Percentiles rank a stretch among this genome's conserved stretches.
phyloP scores from a whole-genome alignment of 2,797 vertebrate genomes.

The Danio jaintianensis region DNA sequence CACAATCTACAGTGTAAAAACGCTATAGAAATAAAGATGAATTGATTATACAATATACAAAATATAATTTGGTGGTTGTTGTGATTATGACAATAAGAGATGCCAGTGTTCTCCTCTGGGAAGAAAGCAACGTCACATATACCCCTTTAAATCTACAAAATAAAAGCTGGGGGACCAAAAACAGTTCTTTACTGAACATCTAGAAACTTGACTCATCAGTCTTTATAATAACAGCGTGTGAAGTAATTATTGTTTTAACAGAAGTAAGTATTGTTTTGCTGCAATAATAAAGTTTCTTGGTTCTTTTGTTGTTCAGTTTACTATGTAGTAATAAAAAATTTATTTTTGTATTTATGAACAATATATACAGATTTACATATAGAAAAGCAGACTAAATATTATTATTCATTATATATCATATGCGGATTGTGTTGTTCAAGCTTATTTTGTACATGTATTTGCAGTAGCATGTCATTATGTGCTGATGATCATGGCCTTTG shows the following conservation, averaged over 20 bases:
- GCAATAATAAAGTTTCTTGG: not conserved
- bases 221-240: not conserved
- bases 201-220: not conserved
- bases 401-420: slow-evolving; percentile 78
- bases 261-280: not conserved
- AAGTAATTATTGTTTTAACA: not conserved
- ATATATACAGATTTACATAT: not conserved
- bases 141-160: not conserved
- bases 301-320: not conserved
- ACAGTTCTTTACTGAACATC: not conserved
- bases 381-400: not conserved
- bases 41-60: no score
- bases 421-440: slow-evolving; percentile 60
- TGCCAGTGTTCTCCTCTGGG: not conserved
- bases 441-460: slow-evolving; percentile 58
- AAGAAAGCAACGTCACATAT: not conserved
- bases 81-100: no score
- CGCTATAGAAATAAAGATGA: no score
- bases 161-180: slow-evolving; percentile 18
- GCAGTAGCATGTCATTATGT: slow-evolving; percentile 74
- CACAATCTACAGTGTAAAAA: no score
- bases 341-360: not conserved
- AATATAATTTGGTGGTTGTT: no score
- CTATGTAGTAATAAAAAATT: not conserved
- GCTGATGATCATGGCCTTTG: slow-evolving; percentile 82